phyloP scores from a whole-genome alignment of 2,888 invertebrate species.

The Papilio protenor region DNA sequence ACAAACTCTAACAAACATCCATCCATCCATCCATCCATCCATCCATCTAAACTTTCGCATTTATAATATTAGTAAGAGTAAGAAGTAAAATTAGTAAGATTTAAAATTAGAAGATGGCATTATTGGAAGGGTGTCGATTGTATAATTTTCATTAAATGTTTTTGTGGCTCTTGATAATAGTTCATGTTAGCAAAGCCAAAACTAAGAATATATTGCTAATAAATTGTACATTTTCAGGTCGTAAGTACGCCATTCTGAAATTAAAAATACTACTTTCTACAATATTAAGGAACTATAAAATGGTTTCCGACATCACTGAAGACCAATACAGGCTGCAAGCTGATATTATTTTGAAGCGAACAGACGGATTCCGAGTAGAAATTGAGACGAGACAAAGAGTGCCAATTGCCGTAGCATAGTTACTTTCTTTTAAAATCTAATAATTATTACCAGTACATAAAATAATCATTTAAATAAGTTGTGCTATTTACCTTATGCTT shows the following conservation, averaged over 20 bases:
- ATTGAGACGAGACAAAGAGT: constrained; percentile 85
- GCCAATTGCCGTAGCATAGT: constrained; percentile 51
- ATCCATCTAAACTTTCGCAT: too few relatives aligned
- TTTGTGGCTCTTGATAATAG: too few relatives aligned
- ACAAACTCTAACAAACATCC: too few relatives aligned
- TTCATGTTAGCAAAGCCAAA: neutral
- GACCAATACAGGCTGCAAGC: constrained; percentile 87
- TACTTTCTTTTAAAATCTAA: neutral
- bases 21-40: too few relatives aligned
- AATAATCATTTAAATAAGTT: constrained; percentile 18
- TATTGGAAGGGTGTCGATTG: too few relatives aligned
- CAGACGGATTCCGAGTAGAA: constrained; percentile 88
- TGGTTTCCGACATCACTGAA: constrained; percentile 86
- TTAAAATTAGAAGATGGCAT: too few relatives aligned
- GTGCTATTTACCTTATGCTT: constrained; percentile 8
- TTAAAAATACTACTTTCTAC: constrained; percentile 89
- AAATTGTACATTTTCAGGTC: constrained; percentile 72
- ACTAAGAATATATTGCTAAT: neutral
- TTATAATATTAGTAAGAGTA: too few relatives aligned
- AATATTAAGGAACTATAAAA: constrained; percentile 87
- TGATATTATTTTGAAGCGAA: constrained; percentile 90
- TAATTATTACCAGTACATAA: neutral
- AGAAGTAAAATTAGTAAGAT: too few relatives aligned
- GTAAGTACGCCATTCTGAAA: constrained; percentile 92
- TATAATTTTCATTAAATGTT: too few relatives aligned